These are phyloP conservation scores for Neostethus bicornis DNA, from an alignment of 2,797 vertebrate species.

Conservation along the genomic window DNA sequence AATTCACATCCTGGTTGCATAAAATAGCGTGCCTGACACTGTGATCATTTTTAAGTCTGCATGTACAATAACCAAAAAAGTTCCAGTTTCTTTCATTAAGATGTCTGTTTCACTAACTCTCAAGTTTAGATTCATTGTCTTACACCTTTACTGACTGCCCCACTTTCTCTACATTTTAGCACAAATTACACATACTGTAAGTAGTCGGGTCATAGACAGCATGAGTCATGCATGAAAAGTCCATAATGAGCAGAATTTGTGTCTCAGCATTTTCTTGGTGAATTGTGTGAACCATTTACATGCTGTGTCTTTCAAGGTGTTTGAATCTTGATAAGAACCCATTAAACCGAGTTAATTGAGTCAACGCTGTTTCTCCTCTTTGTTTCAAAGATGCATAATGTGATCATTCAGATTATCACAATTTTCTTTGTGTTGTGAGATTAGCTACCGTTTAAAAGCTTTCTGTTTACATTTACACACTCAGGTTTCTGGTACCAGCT, in stretches of 20 bases:
- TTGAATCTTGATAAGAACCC: constrained; percentile 55
- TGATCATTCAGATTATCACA: constrained; percentile 56
- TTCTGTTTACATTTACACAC: constrained; percentile 14
- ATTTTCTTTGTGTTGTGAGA: constrained; percentile 34
- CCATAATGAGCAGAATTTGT: constrained; percentile 52
- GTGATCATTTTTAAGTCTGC: neutral
- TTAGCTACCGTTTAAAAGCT: constrained; percentile 25
- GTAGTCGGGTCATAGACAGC: constrained; percentile 43
- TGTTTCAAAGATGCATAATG: constrained; percentile 46
- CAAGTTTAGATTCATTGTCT: neutral
- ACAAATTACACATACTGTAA: constrained; percentile 62
- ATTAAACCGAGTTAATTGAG: constrained; percentile 76
- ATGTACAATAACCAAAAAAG: constrained; percentile 14
- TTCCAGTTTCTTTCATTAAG: neutral
- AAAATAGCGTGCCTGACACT: too few species aligned
- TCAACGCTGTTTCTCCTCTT: constrained; percentile 50
- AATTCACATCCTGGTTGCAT: too few species aligned
- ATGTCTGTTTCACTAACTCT: constrained; percentile 3
- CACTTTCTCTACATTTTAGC: constrained; percentile 40
- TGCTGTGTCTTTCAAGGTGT: constrained; percentile 53
- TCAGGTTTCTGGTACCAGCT: constrained; percentile 6
- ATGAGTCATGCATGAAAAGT: constrained; percentile 49
- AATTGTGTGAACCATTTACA: constrained; percentile 43
- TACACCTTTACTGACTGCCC: constrained; percentile 18
- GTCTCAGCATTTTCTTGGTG: constrained; percentile 60